phyloP scores from a whole-genome alignment of 2,113 vertebrate genomes.

The Loxodonta africana region DNA sequence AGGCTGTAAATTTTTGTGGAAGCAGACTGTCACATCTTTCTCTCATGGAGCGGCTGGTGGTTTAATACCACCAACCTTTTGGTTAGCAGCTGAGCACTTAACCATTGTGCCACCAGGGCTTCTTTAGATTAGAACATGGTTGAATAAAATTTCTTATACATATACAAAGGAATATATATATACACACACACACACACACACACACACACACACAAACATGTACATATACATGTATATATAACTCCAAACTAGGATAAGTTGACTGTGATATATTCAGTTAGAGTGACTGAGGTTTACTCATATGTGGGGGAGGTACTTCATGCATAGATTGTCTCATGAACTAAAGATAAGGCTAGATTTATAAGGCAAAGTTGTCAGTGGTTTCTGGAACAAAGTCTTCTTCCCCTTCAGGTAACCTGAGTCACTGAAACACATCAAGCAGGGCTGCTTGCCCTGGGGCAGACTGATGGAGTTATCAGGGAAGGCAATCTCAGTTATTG shows the following conservation, averaged over 20 bases:
- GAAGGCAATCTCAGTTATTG: neutral
- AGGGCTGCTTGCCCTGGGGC: neutral
- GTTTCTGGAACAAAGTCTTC: neutral
- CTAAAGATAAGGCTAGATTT: neutral
- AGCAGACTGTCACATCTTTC: too few species aligned
- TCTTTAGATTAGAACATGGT: neutral
- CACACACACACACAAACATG: neutral
- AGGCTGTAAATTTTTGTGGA: too few species aligned
- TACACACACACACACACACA: neutral
- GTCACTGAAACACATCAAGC: neutral
- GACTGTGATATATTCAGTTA: neutral
- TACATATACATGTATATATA: neutral
- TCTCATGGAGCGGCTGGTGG: too few species aligned
- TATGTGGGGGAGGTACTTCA: neutral
- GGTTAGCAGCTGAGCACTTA: too few species aligned
- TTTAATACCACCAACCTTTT: too few species aligned
- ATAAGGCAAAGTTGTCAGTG: neutral
- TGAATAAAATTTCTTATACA: neutral
- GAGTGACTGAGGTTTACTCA: neutral
- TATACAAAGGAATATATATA: too few species aligned
- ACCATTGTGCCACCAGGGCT: too few species aligned
- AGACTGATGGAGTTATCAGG: neutral
- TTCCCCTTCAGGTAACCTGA: neutral
- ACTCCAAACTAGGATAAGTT: neutral
- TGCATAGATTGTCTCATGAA: neutral